Evolutionary conservation across 2,797 vertebrate species (phyloP), one percentile per base, ranked within the genome.

Genomic region (Neopelma chrysocephalum): DNA sequence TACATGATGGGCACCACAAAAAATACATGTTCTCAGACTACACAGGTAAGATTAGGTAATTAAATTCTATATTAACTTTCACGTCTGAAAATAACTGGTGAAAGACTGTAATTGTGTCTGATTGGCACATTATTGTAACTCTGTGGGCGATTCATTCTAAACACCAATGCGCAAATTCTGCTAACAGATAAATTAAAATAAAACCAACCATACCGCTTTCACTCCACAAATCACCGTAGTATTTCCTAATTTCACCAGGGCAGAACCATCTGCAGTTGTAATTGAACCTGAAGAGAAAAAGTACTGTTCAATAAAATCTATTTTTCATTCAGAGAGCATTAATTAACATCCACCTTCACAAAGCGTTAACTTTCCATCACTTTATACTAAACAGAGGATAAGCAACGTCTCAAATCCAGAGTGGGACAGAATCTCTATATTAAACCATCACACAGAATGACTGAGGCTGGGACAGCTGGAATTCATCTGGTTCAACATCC

Each of bases 191-290:
- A 70, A 73, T 78, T 72, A 50, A 87, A 91, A 72, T 47, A 82
- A 90, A 89, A 6, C 3, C 45, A 93, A 68, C 38, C 53, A 58
- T 90, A 98, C 99, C 95, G 98, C 99, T 98, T 99, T 99, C 87
- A 99, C 98, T 58, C 99, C 99, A 96, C 99, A 99, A 79, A 99
- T 98, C 57, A 99, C 98, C 0, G 99, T 99, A 8, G 99, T 99
- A 97, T 99, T 99, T 93, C 99, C 99, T 61, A 99, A 94, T 96
- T 99, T 99, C 90, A 99, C 99, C 96, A 99, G 97, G 31, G 99
- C 99, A 21, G 99, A 99, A 72, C 99, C 99, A 80, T 99, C 98
- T 31, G 99, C 99, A 43, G 99, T 99, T 69, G 98, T 98, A 97
- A 99, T 99, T 40, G 99, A 99, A 87, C 99, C 99, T 99, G 92